Evolutionary conservation across 2,797 vertebrate species (phyloP).

Genomic region (Phaenicophaeus curvirostris): DNA sequence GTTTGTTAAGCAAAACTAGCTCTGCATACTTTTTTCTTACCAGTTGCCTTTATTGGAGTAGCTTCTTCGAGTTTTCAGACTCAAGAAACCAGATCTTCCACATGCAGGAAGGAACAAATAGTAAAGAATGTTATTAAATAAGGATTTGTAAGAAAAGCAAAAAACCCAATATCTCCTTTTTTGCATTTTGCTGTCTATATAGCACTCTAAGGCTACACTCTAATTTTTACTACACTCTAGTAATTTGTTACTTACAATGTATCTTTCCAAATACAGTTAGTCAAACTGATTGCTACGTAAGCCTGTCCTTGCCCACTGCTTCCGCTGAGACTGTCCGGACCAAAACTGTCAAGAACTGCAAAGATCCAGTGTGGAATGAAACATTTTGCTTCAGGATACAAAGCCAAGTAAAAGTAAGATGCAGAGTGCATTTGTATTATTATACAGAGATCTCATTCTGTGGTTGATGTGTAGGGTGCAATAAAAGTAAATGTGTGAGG

Average conservation of each 20-base stretch:
- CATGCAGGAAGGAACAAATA: not conserved
- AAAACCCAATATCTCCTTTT: not conserved
- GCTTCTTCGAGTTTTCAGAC: not conserved
- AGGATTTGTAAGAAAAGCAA: not conserved
- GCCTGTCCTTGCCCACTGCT: slow-evolving; percentile 78
- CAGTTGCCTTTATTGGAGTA: not conserved
- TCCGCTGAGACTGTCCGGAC: slow-evolving; percentile 74
- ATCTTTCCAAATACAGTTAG: slow-evolving; percentile 71
- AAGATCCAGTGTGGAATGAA: slow-evolving; percentile 85
- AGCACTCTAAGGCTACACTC: not conserved
- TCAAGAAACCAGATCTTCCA: not conserved
- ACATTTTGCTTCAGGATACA: slow-evolving; percentile 83
- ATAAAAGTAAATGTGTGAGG: not conserved
- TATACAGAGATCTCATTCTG: not conserved
- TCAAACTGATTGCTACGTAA: slow-evolving; percentile 80
- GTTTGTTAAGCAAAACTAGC: not conserved
- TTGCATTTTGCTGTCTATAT: not conserved
- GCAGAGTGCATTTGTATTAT: not conserved
- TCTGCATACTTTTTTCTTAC: not conserved
- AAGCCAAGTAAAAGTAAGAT: slow-evolving; percentile 82
- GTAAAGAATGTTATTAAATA: not conserved
- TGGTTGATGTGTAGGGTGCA: not conserved
- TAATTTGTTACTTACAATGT: not conserved
- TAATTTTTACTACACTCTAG: too few relatives aligned
- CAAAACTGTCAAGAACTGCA: slow-evolving; percentile 74